Conservation (phyloP, 2,797 vertebrate species). For the Cercopithecus mitis region DNA sequence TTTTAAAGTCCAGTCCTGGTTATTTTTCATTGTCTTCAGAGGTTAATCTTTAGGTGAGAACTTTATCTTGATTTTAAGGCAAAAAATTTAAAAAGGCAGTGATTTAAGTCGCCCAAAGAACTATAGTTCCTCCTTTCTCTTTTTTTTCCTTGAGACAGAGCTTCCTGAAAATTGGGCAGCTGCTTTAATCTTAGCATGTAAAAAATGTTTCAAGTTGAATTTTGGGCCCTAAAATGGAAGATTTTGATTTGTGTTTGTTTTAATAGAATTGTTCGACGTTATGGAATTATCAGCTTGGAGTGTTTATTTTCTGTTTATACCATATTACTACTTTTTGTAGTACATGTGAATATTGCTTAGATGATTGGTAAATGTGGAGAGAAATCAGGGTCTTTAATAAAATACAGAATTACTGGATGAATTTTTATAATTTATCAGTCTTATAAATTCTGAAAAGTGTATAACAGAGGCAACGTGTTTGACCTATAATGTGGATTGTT, state of each 20-base stretch:
- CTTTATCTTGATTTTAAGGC: constrained; percentile 48
- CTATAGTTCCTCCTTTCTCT: background rate
- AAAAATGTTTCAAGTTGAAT: background rate
- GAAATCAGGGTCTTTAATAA: constrained; percentile 21
- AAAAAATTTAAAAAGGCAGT: background rate
- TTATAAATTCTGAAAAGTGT: background rate
- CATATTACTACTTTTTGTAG: background rate
- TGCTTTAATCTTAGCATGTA: background rate
- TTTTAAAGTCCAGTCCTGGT: background rate
- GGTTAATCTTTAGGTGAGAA: background rate
- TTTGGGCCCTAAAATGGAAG: background rate
- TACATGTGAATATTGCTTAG: background rate
- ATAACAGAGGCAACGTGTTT: background rate
- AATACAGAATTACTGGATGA: background rate
- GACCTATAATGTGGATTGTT: background rate
- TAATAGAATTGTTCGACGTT: background rate
- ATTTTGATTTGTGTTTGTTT: background rate
- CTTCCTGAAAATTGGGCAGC: background rate
- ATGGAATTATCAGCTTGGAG: background rate
- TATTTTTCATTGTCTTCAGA: constrained; percentile 1
- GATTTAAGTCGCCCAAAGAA: background rate
- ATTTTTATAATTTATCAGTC: background rate
- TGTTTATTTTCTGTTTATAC: constrained; percentile 35
- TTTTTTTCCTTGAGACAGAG: background rate
- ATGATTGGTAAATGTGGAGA: background rate